These are phyloP conservation scores for Balanococcus diminutus DNA, from an alignment of 2,888 invertebrate species.

Conservation along the genomic window DNA sequence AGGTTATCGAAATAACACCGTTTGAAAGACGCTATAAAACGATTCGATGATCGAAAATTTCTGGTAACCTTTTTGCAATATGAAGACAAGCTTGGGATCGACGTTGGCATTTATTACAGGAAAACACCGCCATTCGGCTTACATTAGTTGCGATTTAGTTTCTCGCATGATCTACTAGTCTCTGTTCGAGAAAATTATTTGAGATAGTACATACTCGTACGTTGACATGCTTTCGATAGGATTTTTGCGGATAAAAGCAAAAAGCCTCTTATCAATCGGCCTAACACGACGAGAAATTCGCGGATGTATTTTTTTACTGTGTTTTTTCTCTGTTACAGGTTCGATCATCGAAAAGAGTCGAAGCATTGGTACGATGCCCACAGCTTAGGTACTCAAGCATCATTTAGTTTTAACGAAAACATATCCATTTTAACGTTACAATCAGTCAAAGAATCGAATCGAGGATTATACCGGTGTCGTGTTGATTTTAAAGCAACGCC, in stretches of 20 bases:
- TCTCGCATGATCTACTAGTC: conserved; percentile 16
- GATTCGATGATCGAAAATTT: not conserved
- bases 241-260: not conserved
- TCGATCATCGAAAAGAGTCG: conserved; percentile 34
- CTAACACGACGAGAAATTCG: not conserved
- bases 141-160: not conserved
- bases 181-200: conserved; percentile 24
- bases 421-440: conserved; percentile 46
- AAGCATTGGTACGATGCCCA: conserved; percentile 14
- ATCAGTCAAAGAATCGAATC: conserved; percentile 67
- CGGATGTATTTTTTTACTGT: not conserved
- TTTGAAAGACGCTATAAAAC: not conserved
- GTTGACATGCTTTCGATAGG: conserved; percentile 6
- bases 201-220: too few relatives aligned
- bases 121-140: not conserved
- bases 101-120: not conserved
- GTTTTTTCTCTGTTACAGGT: not conserved
- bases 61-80: not conserved
- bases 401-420: conserved; percentile 24
- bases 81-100: not conserved
- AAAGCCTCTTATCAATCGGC: conserved; percentile 2
- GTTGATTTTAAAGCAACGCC: conserved; percentile 90
- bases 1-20: not conserved
- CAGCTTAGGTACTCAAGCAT: not conserved
- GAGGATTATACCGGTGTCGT: conserved; percentile 84